Evolutionary conservation across 2,113 vertebrate genomes (phyloP), one percentile per base, ranked within the genome.

Genomic region (Mellivora capensis): DNA sequence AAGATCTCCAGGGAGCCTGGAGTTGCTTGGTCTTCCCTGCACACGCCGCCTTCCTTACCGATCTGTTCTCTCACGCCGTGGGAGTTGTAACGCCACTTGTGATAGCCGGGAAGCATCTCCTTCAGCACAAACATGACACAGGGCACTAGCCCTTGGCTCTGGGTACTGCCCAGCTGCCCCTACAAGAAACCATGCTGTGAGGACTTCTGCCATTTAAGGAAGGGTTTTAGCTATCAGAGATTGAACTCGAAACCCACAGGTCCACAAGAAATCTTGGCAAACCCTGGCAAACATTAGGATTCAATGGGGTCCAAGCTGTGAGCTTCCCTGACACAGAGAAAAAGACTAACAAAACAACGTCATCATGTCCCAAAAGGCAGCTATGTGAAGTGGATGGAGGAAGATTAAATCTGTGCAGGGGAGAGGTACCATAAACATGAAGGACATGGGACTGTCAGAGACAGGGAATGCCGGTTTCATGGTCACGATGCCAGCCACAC

Each of bases 61-160:
- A 99, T 99, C 97, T 99, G 99, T 87, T 99, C 99, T 96, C 99
- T 98, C 94, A 99, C 99, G 23, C 99, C 99, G 0, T 99, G 99
- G 54, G 98, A 99, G 98, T 99, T 99, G 80, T 99, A 99, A 77
- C 99, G 99, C 99, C 99, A 99, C 97, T 99, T 99, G 97, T 99
- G 99, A 94, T 99, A 99, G 0, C 99, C 99, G 29, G 99, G 99
- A 93, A 99, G 99, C 99, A 99, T 99, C 98, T 99, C 99, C 98
- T 99, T 99, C 44, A 99, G 98, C 83, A 99, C 99, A 94, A 99
- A 99, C 95, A 99, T 98, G 39, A 99, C 99, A 92, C 99, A 99
- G 14, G 99, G 99, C 94, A 99, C 99, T 49, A 99, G 98, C 5
- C 99, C 99, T 98, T 99, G 99, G 98, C 99, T 99, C 98, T 99